Conservation (phyloP, 2,113 vertebrate species). For the Naja naja region DNA sequence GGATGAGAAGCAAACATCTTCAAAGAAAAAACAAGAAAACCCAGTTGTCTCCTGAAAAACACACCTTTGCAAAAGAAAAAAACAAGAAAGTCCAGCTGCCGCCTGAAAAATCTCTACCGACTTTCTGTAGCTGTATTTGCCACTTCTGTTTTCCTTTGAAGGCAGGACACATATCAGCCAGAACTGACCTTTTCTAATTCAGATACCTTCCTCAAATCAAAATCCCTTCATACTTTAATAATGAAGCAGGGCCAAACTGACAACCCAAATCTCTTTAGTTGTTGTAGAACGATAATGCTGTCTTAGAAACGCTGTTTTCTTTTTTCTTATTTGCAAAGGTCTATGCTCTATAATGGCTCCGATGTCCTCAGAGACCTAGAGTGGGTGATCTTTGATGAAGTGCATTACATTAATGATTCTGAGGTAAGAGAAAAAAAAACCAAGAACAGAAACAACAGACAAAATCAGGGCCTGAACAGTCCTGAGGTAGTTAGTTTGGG, state of each 20-base stretch:
- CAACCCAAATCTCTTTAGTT: background rate
- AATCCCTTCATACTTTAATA: background rate
- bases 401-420: conserved; percentile 90
- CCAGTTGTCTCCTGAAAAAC: too few species aligned
- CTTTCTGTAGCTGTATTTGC: too few species aligned
- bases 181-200: background rate
- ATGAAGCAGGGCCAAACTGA: background rate
- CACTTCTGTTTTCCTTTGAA: background rate
- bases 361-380: conserved; percentile 90
- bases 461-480: background rate
- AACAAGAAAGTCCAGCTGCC: too few species aligned
- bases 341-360: conserved; percentile 91
- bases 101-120: too few species aligned
- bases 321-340: conserved; percentile 63
- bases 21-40: too few species aligned
- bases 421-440: conserved; percentile 69
- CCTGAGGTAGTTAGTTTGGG: too few species aligned
- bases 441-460: accelerated
- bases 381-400: conserved; percentile 94
- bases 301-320: background rate
- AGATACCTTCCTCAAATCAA: background rate
- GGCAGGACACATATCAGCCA: background rate
- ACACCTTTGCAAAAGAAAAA: too few species aligned
- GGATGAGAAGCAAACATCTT: too few species aligned
- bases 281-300: background rate